Evolutionary conservation across 2,797 vertebrate species (phyloP).

Genomic region (Sebastes trivittatus): DNA sequence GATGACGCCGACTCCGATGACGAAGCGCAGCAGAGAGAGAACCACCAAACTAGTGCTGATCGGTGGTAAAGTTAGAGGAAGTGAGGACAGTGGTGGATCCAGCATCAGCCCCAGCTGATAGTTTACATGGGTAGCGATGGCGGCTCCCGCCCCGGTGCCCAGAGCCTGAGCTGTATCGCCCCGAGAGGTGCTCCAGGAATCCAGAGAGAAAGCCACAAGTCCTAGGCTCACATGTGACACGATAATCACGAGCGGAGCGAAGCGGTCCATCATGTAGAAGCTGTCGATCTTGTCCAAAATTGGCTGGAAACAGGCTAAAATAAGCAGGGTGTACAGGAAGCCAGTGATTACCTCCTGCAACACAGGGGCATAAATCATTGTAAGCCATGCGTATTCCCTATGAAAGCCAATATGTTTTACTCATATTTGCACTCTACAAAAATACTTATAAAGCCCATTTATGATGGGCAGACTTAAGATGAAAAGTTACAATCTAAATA

Average conservation of each 20-base stretch:
- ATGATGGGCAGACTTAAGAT: background rate
- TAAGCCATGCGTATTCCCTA: background rate
- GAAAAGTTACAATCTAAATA: background rate
- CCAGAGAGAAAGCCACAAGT: conserved; percentile 93
- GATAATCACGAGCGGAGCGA: conserved; percentile 88
- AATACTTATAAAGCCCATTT: background rate
- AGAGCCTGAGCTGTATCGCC: conserved; percentile 95
- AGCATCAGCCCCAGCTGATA: conserved; percentile 83
- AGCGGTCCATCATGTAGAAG: conserved; percentile 91
- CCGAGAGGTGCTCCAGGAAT: conserved; percentile 97
- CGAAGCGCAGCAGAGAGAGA: conserved; percentile 85
- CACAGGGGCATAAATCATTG: conserved; percentile 16
- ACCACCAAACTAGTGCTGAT: conserved; percentile 79
- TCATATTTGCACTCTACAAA: background rate
- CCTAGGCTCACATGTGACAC: conserved; percentile 90
- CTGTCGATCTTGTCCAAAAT: conserved; percentile 89
- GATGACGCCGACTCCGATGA: conserved; percentile 87
- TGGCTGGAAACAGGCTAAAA: conserved; percentile 89
- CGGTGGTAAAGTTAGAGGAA: conserved; percentile 86
- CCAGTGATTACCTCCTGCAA: conserved; percentile 95
- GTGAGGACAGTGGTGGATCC: conserved; percentile 81
- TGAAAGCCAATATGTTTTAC: background rate
- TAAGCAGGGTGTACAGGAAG: conserved; percentile 92
- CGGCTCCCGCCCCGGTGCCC: conserved; percentile 91
- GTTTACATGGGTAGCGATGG: conserved; percentile 87